Conservation (phyloP, 2,888 invertebrate genomes). For the Lypha dubia region DNA sequence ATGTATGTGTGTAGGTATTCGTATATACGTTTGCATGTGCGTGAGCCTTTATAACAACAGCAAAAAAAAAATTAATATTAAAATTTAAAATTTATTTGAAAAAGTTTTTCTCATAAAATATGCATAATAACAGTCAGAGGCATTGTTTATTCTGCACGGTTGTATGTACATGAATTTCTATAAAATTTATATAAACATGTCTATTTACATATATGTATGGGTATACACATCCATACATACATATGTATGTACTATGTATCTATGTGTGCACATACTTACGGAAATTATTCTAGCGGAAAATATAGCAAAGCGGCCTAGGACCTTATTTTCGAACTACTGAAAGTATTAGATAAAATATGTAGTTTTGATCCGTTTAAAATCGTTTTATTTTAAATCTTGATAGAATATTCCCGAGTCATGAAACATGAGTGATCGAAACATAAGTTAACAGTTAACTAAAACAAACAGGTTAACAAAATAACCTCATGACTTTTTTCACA, state of each 20-base stretch:
- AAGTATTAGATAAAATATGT: background rate
- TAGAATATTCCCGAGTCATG: too few relatives aligned
- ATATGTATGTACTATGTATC: background rate
- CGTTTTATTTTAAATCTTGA: too few relatives aligned
- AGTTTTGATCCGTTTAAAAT: too few relatives aligned
- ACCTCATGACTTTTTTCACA: too few relatives aligned
- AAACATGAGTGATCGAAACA: too few relatives aligned
- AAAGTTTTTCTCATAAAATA: slow-evolving; percentile 71
- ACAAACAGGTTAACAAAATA: too few relatives aligned
- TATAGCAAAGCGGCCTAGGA: background rate
- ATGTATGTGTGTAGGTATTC: slow-evolving; percentile 4
- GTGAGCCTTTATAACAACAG: slow-evolving; percentile 57
- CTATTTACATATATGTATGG: too few relatives aligned
- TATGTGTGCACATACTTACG: background rate
- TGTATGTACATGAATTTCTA: slow-evolving; percentile 35
- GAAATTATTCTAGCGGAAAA: background rate
- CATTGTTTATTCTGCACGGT: slow-evolving; percentile 58
- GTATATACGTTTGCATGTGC: slow-evolving; percentile 24
- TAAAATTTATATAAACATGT: slow-evolving; percentile 7
- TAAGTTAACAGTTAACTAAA: too few relatives aligned
- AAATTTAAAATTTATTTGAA: slow-evolving; percentile 72
- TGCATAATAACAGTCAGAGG: slow-evolving; percentile 66
- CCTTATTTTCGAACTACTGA: background rate
- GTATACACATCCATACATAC: too few relatives aligned
- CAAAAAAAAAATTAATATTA: slow-evolving; percentile 70